Percentiles rank a stretch among this genome's conserved stretches.
These are phyloP conservation scores for Synanceia verrucosa DNA, from an alignment of 2,797 vertebrate species.

Conservation along the genomic window DNA sequence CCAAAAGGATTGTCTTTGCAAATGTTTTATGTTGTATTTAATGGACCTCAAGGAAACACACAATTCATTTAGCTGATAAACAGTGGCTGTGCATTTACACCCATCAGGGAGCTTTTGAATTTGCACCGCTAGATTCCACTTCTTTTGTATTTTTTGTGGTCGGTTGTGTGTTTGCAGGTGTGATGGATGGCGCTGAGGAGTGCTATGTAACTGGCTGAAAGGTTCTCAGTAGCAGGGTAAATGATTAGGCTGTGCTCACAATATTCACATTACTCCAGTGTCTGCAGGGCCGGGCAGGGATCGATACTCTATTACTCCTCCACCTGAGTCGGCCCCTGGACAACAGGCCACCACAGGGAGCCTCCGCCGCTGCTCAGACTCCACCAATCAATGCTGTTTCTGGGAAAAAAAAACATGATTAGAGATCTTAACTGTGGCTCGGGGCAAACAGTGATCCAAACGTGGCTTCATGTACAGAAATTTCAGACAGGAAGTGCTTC, in stretches of 20 bases:
- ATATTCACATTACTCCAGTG: constrained; percentile 70
- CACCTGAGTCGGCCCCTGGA: constrained; percentile 45
- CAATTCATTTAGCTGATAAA: background rate
- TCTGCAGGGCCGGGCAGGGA: constrained; percentile 52
- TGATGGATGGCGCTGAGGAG: constrained; percentile 47
- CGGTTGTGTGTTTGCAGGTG: background rate
- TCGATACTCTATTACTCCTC: constrained; percentile 75
- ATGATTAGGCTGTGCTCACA: constrained; percentile 62
- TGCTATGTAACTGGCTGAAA: constrained; percentile 30
- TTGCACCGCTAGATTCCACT: background rate
- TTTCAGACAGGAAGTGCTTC: constrained; percentile 4
- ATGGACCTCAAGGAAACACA: background rate
- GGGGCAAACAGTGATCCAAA: constrained; percentile 8
- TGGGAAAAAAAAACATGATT: constrained; percentile 22
- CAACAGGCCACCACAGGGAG: constrained; percentile 44
- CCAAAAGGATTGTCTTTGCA: background rate
- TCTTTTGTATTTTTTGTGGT: background rate
- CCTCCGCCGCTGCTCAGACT: constrained; percentile 38
- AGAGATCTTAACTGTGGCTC: constrained; percentile 57
- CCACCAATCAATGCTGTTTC: constrained; percentile 55
- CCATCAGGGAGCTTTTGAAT: background rate
- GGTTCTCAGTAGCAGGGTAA: constrained; percentile 58
- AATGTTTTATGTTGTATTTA: background rate
- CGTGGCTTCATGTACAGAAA: background rate
- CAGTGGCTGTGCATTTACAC: background rate